Percentiles rank a stretch among this genome's conserved stretches.
These are phyloP conservation scores for Teleopsis dalmanni DNA, from an alignment of 1,140 invertebrate genomes.

Conservation along the genomic window DNA sequence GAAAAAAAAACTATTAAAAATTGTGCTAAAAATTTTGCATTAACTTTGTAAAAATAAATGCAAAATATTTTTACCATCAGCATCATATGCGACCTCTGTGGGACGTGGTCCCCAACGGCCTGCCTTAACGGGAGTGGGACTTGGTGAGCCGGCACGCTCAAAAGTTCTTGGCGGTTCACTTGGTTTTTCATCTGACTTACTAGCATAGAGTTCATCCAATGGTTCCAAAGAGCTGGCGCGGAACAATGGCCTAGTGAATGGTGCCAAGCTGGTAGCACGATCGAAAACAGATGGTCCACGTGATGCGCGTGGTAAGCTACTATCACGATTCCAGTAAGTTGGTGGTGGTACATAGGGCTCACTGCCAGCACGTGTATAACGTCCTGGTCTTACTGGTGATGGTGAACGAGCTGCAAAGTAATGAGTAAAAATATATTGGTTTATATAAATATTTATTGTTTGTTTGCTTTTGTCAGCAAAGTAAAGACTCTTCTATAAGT, in stretches of 20 bases:
- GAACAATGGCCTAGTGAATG: conserved; percentile 40
- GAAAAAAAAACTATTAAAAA: too few relatives aligned
- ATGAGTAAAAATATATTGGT: conserved; percentile 1
- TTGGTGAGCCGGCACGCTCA: conserved; percentile 49
- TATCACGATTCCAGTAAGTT: conserved; percentile 30
- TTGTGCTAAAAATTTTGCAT: neutral
- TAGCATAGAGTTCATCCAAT: conserved; percentile 50
- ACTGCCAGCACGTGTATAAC: conserved; percentile 31
- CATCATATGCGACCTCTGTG: conserved; percentile 59
- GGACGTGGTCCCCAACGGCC: conserved; percentile 56
- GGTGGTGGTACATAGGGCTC: conserved; percentile 40
- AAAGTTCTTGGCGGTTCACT: conserved; percentile 29
- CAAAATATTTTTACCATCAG: conserved; percentile 53
- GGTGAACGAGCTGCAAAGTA: conserved; percentile 28
- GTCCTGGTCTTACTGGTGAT: conserved; percentile 29
- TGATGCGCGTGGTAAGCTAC: conserved; percentile 29
- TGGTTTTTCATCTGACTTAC: conserved; percentile 41
- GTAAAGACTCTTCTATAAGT: too few relatives aligned
- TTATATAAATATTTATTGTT: too few relatives aligned
- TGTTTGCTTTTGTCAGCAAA: too few relatives aligned
- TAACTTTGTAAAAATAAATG: neutral
- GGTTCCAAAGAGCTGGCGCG: conserved; percentile 42
- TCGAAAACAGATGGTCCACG: conserved; percentile 34
- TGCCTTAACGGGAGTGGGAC: conserved; percentile 59
- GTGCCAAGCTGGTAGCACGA: conserved; percentile 39